Base-by-base conservation (phyloP, 2,888 invertebrate species). In the Pheosia tremula region DNA sequence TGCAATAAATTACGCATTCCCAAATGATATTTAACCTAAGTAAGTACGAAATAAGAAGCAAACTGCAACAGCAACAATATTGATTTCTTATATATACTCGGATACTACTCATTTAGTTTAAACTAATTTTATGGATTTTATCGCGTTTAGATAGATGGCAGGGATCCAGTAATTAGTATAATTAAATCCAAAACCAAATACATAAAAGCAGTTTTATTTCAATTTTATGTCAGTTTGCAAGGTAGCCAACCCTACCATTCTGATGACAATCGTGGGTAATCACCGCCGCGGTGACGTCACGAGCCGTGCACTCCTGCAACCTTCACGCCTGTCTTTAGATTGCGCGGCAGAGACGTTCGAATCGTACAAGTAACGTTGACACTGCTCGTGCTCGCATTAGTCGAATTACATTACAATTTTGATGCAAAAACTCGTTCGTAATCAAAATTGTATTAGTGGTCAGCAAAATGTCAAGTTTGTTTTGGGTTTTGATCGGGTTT, bases 301-400 rank as follows among this genome's bases (percentile, higher is more conserved):
- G 57, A 61, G 64, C 81, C 88, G 85, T 87, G 87, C 84, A 77
- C 72, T 77, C 76, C 74, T 82, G 84, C 88, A 89, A 78, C 91
- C 91, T 92, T 91, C 91, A 88, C 79, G 90, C 77, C 75, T 86
- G 84, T 88, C 88, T 84, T 77, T 85, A 72, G 74, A 74, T 79
- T 82, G 83, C 82, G 80, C 53, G 53, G 53, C 55, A 55, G 55
- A 80, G 80, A 72, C 76, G 80, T 81, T 83, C 77, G 78, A 80
- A 79, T 72, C 72, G 62, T 68, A 71, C 77, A 72, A 83, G 70
- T 75, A 71, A 61, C 62, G 79, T 75, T 78, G 84, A 86, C 84
- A 84, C 78, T 79, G 79, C 63, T 57, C 67, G 71, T 64, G 84
- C 80, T 78, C 78, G 77, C 84, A 85, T 85, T 80, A 82, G 78